Percentiles rank a stretch among this genome's conserved stretches.
These are phyloP conservation scores for Zygogramma bicolorata DNA, from an alignment of 2,888 invertebrate species.

Conservation along the genomic window DNA sequence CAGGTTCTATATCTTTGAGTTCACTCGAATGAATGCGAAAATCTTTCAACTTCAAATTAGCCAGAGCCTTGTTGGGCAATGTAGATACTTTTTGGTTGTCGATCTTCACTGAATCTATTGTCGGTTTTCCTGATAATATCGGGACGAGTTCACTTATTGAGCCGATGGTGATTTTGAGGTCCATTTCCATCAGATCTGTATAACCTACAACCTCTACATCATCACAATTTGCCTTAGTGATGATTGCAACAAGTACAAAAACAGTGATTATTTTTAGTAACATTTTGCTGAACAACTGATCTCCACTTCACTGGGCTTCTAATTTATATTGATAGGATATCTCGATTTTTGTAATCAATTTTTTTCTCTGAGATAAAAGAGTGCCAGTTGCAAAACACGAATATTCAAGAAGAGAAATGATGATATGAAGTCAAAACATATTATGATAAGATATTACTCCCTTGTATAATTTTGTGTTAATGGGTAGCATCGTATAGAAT, in stretches of 20 bases:
- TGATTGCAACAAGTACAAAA: not conserved
- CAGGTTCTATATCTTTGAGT: constrained; percentile 8
- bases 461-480: no score
- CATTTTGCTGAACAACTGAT: not conserved
- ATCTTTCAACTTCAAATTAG: not conserved
- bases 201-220: constrained; percentile 3
- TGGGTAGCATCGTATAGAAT: no score
- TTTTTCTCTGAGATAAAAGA: not conserved
- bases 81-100: not conserved
- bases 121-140: not conserved
- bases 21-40: not conserved
- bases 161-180: not conserved
- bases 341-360: not conserved
- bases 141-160: not conserved
- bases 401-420: no score
- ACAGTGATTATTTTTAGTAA: not conserved
- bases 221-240: not conserved
- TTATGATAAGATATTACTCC: no score
- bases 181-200: not conserved
- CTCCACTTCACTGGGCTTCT: not conserved
- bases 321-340: not conserved
- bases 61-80: not conserved
- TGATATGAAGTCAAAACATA: no score
- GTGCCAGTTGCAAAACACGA: not conserved
- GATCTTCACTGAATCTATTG: not conserved